Percentiles rank a stretch among this genome's conserved stretches.
Evolutionary conservation across 2,113 vertebrate genomes (phyloP).

Genomic region (Mustela lutreola): DNA sequence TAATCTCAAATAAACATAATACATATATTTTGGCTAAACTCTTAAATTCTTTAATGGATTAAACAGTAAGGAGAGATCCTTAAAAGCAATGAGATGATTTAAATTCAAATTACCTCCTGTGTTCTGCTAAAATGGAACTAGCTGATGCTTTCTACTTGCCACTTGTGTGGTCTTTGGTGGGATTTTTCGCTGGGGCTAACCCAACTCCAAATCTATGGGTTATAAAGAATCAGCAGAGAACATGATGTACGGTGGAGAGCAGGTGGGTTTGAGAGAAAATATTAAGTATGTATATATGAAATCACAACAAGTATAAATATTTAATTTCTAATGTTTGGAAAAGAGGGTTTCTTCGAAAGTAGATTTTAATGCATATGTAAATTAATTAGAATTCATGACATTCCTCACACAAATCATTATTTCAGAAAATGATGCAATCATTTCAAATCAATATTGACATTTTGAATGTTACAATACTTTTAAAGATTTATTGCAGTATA

Average conservation of each 20-base stretch:
- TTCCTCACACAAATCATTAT: conserved; percentile 74
- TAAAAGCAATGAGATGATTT: neutral
- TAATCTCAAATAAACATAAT: conserved; percentile 21
- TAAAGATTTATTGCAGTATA: conserved; percentile 5
- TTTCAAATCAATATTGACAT: conserved; percentile 79
- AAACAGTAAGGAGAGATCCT: neutral
- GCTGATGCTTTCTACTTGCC: neutral
- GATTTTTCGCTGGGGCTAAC: neutral
- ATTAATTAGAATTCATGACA: conserved; percentile 82
- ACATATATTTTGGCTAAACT: conserved; percentile 25
- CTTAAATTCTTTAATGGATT: conserved; percentile 57
- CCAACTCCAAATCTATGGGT: neutral
- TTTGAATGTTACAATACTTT: conserved; percentile 67
- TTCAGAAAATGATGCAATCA: conserved; percentile 79
- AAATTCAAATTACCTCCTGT: neutral
- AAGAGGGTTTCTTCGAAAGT: conserved; percentile 64
- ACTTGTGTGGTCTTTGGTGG: neutral
- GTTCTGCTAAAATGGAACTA: neutral
- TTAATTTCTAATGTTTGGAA: conserved; percentile 76
- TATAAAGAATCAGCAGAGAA: conserved; percentile 42
- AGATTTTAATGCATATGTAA: conserved; percentile 75
- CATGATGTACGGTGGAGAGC: conserved; percentile 54
- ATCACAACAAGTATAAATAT: conserved; percentile 77
- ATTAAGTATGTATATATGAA: conserved; percentile 79
- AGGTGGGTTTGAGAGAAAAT: conserved; percentile 67